Base-by-base conservation (phyloP, 2,888 invertebrate genomes). In the Sinhomidia bicolor region DNA sequence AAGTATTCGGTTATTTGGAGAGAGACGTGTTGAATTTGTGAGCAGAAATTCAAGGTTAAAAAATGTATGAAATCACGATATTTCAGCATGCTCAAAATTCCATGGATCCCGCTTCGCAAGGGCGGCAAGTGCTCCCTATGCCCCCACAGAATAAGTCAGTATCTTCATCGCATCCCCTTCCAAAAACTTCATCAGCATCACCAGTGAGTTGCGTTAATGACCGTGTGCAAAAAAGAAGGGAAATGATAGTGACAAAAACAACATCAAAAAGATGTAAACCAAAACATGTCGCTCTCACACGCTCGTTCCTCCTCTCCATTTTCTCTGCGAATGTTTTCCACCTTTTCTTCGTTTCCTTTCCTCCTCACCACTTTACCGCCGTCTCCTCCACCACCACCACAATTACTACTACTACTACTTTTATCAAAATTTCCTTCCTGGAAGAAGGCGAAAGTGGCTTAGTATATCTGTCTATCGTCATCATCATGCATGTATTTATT, bases 121-220 rank as follows among this genome's bases (percentile, higher is more conserved):
- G n/a, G n/a, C n/a, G n/a, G n/a, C n/a, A n/a, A n/a, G n/a, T n/a
- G n/a, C n/a, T n/a, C n/a, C n/a, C n/a, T n/a, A n/a, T n/a, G n/a
- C n/a, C n/a, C n/a, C n/a, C n/a, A n/a, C n/a, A n/a, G n/a, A n/a
- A n/a, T n/a, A n/a, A n/a, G n/a, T n/a, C n/a, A n/a, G n/a, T n/a
- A n/a, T n/a, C n/a, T n/a, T n/a, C n/a, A n/a, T n/a, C n/a, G n/a
- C n/a, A n/a, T n/a, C n/a, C n/a, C n/a, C n/a, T 10, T 60, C n/a
- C 54, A 0, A 6, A 23, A 78, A 4, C 26, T 6, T 79, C 32
- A 36, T 79, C 79, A n/a, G 51, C 51, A 51, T 44, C 68, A 23
- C 29, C 81, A 65, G n/a, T 62, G n/a, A 80, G 32, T 57, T 65
- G 65, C 68, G 82, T 82, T 82, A 82, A 82, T 82, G 82, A 71